These are phyloP conservation scores for Aspidiotus rigidus DNA, from an alignment of 2,888 invertebrate genomes.

Conservation along the genomic window DNA sequence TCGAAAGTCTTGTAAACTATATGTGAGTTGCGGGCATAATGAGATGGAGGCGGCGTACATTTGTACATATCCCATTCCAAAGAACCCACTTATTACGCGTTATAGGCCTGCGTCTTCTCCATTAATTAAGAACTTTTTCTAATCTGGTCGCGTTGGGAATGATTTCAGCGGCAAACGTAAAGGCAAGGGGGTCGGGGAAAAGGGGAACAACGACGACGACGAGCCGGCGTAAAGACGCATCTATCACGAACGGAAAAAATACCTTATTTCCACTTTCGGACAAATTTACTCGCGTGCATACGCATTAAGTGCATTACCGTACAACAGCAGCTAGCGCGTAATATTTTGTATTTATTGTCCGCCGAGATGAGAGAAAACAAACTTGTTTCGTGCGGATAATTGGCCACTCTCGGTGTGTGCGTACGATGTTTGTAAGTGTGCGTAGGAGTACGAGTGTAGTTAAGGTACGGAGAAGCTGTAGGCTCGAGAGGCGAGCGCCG, in stretches of 20 bases:
- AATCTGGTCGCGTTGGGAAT: no score
- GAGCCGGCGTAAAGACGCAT: neutral
- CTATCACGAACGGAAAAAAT: neutral
- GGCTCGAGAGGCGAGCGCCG: slow-evolving; percentile 3
- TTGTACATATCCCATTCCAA: no score
- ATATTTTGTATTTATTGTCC: neutral
- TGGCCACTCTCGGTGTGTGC: neutral
- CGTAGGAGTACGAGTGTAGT: no score
- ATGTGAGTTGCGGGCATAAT: no score
- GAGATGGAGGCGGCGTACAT: no score
- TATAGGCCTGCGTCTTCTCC: no score
- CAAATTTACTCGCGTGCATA: slow-evolving; percentile 3
- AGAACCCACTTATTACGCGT: no score
- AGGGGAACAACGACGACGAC: neutral
- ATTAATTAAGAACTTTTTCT: no score
- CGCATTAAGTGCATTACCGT: neutral
- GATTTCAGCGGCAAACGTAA: no score
- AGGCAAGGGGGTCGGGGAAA: neutral
- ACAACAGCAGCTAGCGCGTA: neutral
- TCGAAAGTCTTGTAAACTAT: no score
- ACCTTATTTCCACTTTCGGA: slow-evolving; percentile 4
- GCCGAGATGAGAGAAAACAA: slow-evolving; percentile 11
- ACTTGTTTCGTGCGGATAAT: slow-evolving; percentile 12
- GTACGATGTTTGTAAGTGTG: neutral
- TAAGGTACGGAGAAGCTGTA: no score